phyloP scores from a whole-genome alignment of 2,797 vertebrate genomes.

The Megalops cyprinoides region DNA sequence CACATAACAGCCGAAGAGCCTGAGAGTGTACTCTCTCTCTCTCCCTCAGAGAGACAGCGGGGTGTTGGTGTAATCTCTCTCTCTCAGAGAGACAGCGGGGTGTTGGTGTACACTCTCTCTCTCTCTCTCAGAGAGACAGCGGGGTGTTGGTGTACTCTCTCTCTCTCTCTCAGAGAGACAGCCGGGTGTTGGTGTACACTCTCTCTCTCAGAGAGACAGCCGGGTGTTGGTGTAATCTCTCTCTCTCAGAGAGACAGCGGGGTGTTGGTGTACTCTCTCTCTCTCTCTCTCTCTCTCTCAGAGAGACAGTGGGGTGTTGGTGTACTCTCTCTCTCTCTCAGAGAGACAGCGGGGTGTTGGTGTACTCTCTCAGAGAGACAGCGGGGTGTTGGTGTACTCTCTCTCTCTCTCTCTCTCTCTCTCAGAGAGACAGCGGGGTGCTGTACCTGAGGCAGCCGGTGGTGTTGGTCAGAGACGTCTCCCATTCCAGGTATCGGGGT shows the following conservation, averaged over 20 bases:
- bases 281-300: no score
- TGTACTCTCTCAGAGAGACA: conserved; percentile 69
- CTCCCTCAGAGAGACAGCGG: conserved; percentile 80
- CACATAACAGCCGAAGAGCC: no score
- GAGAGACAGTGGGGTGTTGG: no score
- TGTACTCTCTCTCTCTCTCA: no score
- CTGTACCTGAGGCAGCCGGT: conserved; percentile 92
- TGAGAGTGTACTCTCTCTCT: no score
- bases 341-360: not conserved
- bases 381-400: conserved; percentile 69
- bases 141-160: not conserved
- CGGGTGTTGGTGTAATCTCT: not conserved
- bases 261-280: not conserved
- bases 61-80: conserved; percentile 40
- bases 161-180: not conserved
- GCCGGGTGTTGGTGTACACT: not conserved
- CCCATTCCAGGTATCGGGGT: conserved; percentile 92
- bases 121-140: not conserved
- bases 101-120: not conserved
- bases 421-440: not conserved
- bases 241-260: not conserved
- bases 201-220: not conserved
- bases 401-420: not conserved
- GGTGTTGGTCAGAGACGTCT: conserved; percentile 91
- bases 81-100: not conserved